phyloP scores from a whole-genome alignment of 2,797 vertebrate genomes.

The Rousettus madagascariensis region DNA sequence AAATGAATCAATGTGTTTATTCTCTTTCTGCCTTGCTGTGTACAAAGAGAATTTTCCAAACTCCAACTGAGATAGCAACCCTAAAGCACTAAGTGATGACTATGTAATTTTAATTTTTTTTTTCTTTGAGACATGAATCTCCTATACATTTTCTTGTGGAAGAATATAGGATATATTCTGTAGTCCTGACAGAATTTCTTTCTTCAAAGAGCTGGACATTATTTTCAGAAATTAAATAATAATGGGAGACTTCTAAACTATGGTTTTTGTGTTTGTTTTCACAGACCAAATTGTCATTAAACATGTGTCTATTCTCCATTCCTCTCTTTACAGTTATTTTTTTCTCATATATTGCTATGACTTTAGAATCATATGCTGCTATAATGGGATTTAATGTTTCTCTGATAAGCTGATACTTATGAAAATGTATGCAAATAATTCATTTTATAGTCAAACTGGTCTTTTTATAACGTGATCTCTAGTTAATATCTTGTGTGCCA shows the following conservation, averaged over 20 bases:
- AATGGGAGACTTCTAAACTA: not conserved
- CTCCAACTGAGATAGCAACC: not conserved
- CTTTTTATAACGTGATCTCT: not conserved
- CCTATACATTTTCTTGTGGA: not conserved
- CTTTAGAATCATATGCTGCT: not conserved
- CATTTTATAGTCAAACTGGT: not conserved
- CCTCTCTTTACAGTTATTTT: not conserved
- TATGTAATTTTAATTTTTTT: not conserved
- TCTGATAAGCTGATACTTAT: not conserved
- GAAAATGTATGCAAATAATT: not conserved
- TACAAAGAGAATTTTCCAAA: not conserved
- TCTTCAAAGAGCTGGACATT: not conserved
- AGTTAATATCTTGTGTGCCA: conserved; percentile 20
- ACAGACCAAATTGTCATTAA: not conserved
- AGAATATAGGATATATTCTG: not conserved
- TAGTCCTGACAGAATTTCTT: not conserved
- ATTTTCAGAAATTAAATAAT: conserved; percentile 37
- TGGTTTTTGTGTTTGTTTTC: not conserved
- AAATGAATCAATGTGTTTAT: not conserved
- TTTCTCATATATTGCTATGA: not conserved
- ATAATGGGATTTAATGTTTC: conserved; percentile 17
- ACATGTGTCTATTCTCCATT: not conserved
- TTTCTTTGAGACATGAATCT: not conserved
- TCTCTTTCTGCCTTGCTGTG: not conserved
- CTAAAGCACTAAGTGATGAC: not conserved